phyloP scores from a whole-genome alignment of 1,140 invertebrate genomes.

The Sitophilus oryzae region DNA sequence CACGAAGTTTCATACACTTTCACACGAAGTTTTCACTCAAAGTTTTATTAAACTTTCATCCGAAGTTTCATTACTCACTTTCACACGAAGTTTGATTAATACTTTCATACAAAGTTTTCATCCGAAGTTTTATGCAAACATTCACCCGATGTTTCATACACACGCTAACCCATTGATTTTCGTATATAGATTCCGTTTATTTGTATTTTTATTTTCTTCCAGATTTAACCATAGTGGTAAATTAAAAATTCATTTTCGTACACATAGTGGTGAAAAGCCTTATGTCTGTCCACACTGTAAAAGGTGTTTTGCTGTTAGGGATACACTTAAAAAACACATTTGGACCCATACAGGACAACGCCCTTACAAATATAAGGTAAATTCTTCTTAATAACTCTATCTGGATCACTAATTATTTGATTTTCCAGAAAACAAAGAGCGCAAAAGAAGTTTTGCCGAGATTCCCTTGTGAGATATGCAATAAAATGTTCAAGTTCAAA shows the following conservation, averaged over 20 bases:
- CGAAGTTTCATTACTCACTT: too few species aligned
- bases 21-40: too few species aligned
- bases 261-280: conserved; percentile 41
- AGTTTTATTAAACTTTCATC: too few species aligned
- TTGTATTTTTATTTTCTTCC: conserved; percentile 37
- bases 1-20: too few species aligned
- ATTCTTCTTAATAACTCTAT: not conserved
- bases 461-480: conserved; percentile 32
- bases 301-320: conserved; percentile 58
- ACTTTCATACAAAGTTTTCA: not conserved
- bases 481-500: conserved; percentile 34
- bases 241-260: conserved; percentile 43
- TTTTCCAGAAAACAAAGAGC: conserved; percentile 9
- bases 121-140: not conserved
- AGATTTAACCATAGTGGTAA: conserved; percentile 47
- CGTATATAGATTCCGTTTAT: too few species aligned
- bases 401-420: not conserved
- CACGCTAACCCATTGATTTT: too few species aligned
- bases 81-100: too few species aligned
- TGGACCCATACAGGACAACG: conserved; percentile 32
- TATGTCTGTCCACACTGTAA: conserved; percentile 39
- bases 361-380: conserved; percentile 16
- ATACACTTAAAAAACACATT: conserved; percentile 54
- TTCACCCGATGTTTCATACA: too few species aligned
- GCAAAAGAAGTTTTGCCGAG: conserved; percentile 15